Evolutionary conservation across 2,113 vertebrate species (phyloP).

Genomic region (Progne subis): DNA sequence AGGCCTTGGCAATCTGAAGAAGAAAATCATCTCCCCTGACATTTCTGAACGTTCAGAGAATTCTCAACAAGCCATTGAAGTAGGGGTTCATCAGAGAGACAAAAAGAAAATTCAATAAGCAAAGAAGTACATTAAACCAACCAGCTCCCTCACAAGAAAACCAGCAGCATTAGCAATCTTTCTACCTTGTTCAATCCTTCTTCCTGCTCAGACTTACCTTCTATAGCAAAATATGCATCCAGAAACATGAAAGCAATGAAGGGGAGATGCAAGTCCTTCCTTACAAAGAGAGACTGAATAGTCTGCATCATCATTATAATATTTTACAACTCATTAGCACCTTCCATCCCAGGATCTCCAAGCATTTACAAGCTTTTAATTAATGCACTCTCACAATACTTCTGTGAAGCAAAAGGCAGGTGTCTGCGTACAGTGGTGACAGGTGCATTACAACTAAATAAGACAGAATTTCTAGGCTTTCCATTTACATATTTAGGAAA

Average conservation of each 20-base stretch:
- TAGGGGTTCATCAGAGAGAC: conserved; percentile 14
- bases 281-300: conserved; percentile 26
- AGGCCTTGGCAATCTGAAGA: conserved; percentile 29
- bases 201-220: not conserved
- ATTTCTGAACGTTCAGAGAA: conserved; percentile 38
- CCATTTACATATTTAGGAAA: conserved; percentile 23
- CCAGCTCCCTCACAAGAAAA: not conserved
- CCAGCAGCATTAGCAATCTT: not conserved
- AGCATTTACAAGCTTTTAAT: conserved; percentile 44
- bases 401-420: conserved; percentile 33
- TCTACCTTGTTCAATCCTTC: not conserved
- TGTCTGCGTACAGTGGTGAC: conserved; percentile 32
- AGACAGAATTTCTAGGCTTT: conserved; percentile 19
- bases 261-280: conserved; percentile 1
- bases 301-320: conserved; percentile 40
- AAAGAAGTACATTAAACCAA: not conserved
- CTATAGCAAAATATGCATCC: conserved; percentile 2
- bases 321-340: conserved; percentile 61
- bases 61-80: conserved; percentile 39
- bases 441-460: conserved; percentile 10
- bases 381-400: conserved; percentile 43
- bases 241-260: not conserved
- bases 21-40: conserved; percentile 45
- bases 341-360: conserved; percentile 18
- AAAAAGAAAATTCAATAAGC: conserved; percentile 34